Evolutionary conservation across 2,797 vertebrate species (phyloP).

Genomic region (Cetoscarus ocellatus): DNA sequence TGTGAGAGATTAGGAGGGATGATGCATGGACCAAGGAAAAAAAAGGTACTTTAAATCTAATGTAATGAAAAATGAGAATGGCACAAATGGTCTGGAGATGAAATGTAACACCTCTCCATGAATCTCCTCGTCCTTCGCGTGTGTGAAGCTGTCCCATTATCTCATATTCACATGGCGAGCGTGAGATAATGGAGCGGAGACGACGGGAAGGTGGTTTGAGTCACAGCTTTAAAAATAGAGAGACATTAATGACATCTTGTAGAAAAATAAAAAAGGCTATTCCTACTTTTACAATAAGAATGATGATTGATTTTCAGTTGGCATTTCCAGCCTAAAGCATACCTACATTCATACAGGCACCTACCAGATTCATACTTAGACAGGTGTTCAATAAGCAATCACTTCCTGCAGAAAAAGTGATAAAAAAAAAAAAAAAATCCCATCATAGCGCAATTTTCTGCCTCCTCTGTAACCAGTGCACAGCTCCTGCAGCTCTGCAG

Average conservation of each 20-base stretch:
- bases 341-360: not conserved
- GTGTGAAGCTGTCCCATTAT: slow-evolving; percentile 63
- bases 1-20: slow-evolving; percentile 55
- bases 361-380: not conserved
- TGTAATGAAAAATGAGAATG: slow-evolving; percentile 67
- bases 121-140: not conserved
- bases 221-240: slow-evolving; percentile 14
- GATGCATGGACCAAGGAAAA: slow-evolving; percentile 52
- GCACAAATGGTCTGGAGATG: slow-evolving; percentile 46
- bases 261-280: not conserved
- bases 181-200: slow-evolving; percentile 65
- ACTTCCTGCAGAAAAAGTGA: slow-evolving; percentile 10
- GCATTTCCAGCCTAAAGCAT: not conserved
- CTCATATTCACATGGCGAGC: slow-evolving; percentile 28
- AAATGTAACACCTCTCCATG: slow-evolving; percentile 54
- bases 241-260: slow-evolving; percentile 36
- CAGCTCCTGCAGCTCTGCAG: slow-evolving; percentile 29
- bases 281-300: not conserved
- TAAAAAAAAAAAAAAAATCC: slow-evolving; percentile 19
- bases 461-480: slow-evolving; percentile 27
- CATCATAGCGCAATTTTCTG: slow-evolving; percentile 34
- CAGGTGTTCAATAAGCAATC: slow-evolving; percentile 18
- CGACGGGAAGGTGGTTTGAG: slow-evolving; percentile 23
- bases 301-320: slow-evolving; percentile 1
- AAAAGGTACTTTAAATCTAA: slow-evolving; percentile 55